Base-by-base conservation (phyloP, 2,888 invertebrate genomes). In the Hydropsyche betteni region DNA sequence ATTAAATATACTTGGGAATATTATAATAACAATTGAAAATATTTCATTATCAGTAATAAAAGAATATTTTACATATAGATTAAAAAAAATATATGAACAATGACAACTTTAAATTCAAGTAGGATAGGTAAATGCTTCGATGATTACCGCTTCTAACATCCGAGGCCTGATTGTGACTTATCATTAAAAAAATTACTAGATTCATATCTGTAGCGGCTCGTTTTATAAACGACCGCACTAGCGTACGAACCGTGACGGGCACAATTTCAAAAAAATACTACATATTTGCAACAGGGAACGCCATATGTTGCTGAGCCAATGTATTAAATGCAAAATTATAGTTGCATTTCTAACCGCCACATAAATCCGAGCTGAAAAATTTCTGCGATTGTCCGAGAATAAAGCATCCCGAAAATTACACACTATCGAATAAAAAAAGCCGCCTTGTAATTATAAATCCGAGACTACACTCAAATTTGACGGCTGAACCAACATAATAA, bases 251-350 rank as follows among this genome's bases (percentile, higher is more conserved):
- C 71, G 55, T 55, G 34, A 55, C 55, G 16, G 14, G 24, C n/a
- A 69, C 36, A 24, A 69, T 14, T 69, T 44, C 69, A 69, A n/a
- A 44, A 69, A 68, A 36, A 69, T 44, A 16, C 14, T 24, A 61
- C 16, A 61, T 61, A 61, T 16, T 53, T 16, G 12, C 12, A 53
- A 14, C 5, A 10, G 53, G 6, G 53, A 6, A 51, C 51, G 2
- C 10, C 8, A 53, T 10, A 14, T 14, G 24, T 24, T 24, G 12
- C 12, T 2, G 7, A 14, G 24, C 24, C 16, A n/a, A 24, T 16
- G 16, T 58, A 4, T 3, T 16, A 58, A 58, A 58, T 58, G 16
- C 12, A 51, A n/a, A 14, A 53, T 53, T 14, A 12, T 10, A 10
- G 44, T 44, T 44, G 44, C 44, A 44, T 44, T 44, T 44, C 44